phyloP scores from a whole-genome alignment of 2,797 vertebrate species.

The Oceanodroma leucorhoa region DNA sequence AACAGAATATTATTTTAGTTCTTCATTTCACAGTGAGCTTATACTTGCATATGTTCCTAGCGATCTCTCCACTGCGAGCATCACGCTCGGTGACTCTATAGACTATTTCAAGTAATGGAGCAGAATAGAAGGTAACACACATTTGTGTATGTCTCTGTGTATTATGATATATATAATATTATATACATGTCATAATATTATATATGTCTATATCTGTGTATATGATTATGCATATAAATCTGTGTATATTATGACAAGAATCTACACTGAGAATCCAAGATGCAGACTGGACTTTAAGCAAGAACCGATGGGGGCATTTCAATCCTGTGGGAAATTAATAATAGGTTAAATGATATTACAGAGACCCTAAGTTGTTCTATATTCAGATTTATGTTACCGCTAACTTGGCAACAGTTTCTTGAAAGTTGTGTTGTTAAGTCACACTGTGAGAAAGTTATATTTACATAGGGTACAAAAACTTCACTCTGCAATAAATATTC shows the following conservation, averaged over 20 bases:
- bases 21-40: background rate
- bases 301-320: background rate
- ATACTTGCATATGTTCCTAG: background rate
- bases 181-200: background rate
- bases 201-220: too few relatives aligned
- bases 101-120: background rate
- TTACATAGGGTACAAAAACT: background rate
- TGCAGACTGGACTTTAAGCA: background rate
- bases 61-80: background rate
- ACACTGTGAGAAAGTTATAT: background rate
- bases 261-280: background rate
- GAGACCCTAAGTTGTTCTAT: background rate
- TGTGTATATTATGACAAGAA: background rate
- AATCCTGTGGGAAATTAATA: background rate
- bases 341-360: background rate
- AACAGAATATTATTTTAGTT: background rate
- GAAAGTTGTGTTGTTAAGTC: background rate
- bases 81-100: accelerated
- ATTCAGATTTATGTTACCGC: background rate
- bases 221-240: background rate
- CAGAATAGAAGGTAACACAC: background rate
- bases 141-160: background rate
- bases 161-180: background rate
- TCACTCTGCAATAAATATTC: background rate
- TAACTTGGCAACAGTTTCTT: background rate